These are phyloP conservation scores for Mellivora capensis DNA, from an alignment of 2,113 vertebrate species.

Conservation along the genomic window DNA sequence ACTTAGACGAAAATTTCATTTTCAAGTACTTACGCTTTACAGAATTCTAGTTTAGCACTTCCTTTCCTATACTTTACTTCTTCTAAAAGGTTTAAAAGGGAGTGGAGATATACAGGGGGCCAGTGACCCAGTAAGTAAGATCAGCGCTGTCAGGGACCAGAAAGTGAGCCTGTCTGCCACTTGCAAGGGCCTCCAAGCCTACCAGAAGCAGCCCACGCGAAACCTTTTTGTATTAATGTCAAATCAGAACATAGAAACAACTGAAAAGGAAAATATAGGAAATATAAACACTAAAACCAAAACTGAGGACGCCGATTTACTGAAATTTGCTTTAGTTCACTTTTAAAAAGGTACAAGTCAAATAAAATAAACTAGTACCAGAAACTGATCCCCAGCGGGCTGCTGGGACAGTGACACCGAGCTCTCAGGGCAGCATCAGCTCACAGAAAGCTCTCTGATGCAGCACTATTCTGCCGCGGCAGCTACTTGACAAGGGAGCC, in stretches of 20 bases:
- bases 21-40: neutral
- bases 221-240: neutral
- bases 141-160: neutral
- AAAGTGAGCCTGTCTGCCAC: neutral
- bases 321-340: neutral
- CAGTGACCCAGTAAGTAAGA: neutral
- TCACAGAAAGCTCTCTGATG: neutral
- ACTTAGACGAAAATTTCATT: neutral
- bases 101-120: neutral
- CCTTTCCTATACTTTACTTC: neutral
- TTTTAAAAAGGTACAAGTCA: neutral
- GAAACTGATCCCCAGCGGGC: neutral
- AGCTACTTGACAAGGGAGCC: fast-evolving
- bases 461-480: fast-evolving
- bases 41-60: neutral
- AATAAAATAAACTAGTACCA: neutral
- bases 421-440: neutral
- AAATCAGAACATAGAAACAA: neutral
- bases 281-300: neutral
- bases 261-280: neutral
- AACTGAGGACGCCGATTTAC: neutral
- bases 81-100: neutral
- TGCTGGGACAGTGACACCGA: fast-evolving
- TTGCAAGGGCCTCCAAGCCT: too few relatives aligned
- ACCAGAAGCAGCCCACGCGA: neutral